Evolutionary conservation across 2,797 vertebrate genomes (phyloP).

Genomic region (Brachymystax lenok): DNA sequence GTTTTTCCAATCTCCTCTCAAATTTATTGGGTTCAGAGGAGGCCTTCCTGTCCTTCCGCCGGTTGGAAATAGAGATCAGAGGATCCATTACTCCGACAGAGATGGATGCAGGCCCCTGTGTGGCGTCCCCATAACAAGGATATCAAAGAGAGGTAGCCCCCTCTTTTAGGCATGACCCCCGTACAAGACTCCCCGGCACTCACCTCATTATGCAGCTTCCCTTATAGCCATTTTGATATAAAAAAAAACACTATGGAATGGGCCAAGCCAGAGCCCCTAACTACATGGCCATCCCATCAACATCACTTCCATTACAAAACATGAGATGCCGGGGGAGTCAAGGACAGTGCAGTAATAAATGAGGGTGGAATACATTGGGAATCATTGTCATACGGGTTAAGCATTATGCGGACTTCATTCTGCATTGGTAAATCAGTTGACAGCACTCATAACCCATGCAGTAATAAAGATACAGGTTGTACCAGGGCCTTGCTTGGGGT

Average conservation of each 20-base stretch:
- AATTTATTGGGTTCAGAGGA: slow-evolving; percentile 89
- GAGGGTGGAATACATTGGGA: slow-evolving; percentile 86
- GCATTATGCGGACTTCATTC: slow-evolving; percentile 82
- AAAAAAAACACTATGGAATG: slow-evolving; percentile 77
- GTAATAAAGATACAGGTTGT: slow-evolving; percentile 81
- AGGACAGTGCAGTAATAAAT: slow-evolving; percentile 86
- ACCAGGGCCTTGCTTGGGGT: slow-evolving; percentile 32
- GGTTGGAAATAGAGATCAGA: slow-evolving; percentile 85
- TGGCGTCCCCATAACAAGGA: slow-evolving; percentile 83
- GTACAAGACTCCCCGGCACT: slow-evolving; percentile 79
- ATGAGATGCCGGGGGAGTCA: slow-evolving; percentile 85
- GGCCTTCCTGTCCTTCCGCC: slow-evolving; percentile 84
- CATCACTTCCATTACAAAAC: slow-evolving; percentile 89
- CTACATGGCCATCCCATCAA: slow-evolving; percentile 85
- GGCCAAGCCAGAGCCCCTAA: slow-evolving; percentile 75
- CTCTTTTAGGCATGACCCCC: slow-evolving; percentile 82
- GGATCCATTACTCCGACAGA: slow-evolving; percentile 86
- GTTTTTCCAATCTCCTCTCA: slow-evolving; percentile 86
- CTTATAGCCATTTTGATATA: slow-evolving; percentile 86
- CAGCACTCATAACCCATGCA: slow-evolving; percentile 77
- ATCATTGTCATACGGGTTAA: slow-evolving; percentile 85
- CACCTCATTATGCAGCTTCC: slow-evolving; percentile 85
- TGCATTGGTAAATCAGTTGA: slow-evolving; percentile 84
- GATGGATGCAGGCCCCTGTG: slow-evolving; percentile 81
- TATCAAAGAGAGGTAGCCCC: slow-evolving; percentile 83